Percentiles rank a stretch among this genome's conserved stretches.
These are phyloP conservation scores for mouse (Mus musculus) DNA, from an alignment of 2,113 vertebrate species.

Conservation along the genomic window GRCm39 chr16:97309501-97310000, in stretches of 20 bases:
- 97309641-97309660: not conserved
- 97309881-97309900: not conserved
- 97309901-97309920: not conserved
- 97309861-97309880: not conserved
- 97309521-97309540: not conserved
- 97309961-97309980: not conserved
- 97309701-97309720: not conserved
- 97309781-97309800: not conserved
- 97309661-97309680: not conserved
- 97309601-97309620: no score
- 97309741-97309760: not conserved
- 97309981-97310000: not conserved
- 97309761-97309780: not conserved
- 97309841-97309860: not conserved
- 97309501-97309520: not conserved
- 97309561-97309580: fast-evolving
- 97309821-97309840: not conserved
- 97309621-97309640: not conserved
- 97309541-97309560: not conserved
- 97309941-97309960: not conserved
- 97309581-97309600: not conserved
- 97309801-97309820: not conserved
- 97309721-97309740: not conserved
- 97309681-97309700: not conserved
- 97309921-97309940: not conserved